Conservation (phyloP, 2,888 invertebrate genomes). For the Boloria euphrosyne region DNA sequence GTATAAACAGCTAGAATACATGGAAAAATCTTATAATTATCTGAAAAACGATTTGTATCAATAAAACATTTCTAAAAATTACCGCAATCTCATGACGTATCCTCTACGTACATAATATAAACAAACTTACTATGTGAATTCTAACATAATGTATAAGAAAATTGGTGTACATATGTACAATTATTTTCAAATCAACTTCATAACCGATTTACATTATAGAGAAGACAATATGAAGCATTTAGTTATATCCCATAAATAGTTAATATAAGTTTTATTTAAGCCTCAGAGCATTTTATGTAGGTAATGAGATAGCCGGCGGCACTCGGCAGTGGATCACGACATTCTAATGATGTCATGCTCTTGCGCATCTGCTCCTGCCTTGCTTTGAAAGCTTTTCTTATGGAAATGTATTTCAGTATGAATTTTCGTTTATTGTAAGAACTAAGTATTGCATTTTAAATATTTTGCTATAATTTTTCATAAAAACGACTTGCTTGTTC, state of each 20-base stretch:
- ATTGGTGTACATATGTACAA: neutral
- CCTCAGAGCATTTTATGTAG: slow-evolving; percentile 12
- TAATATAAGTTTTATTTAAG: slow-evolving; percentile 23
- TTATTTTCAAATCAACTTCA: neutral
- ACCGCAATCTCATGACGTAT: too few species aligned
- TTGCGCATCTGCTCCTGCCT: slow-evolving; percentile 24
- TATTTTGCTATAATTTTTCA: too few species aligned
- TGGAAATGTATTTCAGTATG: neutral
- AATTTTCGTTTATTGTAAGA: neutral
- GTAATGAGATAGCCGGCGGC: slow-evolving; percentile 31
- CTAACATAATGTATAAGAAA: neutral
- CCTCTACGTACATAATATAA: too few species aligned
- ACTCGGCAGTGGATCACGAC: slow-evolving; percentile 26
- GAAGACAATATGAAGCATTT: slow-evolving; percentile 13
- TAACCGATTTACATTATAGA: slow-evolving; percentile 4
- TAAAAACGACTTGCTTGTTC: too few species aligned
- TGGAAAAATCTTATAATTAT: too few species aligned
- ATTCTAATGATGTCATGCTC: slow-evolving; percentile 22
- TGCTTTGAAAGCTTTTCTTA: neutral
- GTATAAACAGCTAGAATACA: too few species aligned
- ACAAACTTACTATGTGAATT: neutral
- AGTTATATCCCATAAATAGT: slow-evolving; percentile 12
- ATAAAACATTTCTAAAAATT: too few species aligned
- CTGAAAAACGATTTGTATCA: too few species aligned
- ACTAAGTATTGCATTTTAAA: too few species aligned